Evolutionary conservation across 2,797 vertebrate species (phyloP).

Genomic region (Rhinichthys osculus): DNA sequence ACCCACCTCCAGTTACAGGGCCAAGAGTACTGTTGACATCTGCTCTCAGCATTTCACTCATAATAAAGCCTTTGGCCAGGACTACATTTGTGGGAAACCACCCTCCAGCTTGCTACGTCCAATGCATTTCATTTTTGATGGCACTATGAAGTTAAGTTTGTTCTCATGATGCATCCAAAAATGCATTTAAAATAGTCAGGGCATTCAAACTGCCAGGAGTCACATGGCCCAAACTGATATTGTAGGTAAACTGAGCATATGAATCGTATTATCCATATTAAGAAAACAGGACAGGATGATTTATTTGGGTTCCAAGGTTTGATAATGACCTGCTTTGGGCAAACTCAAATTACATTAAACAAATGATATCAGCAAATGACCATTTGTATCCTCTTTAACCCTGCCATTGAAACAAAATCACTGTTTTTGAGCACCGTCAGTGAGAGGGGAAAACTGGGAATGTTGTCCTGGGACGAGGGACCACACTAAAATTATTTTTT

Average conservation of each 20-base stretch:
- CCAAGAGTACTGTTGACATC: conserved; percentile 64
- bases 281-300: background rate
- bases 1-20: conserved; percentile 55
- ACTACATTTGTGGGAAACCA: conserved; percentile 55
- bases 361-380: conserved; percentile 41
- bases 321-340: conserved; percentile 24
- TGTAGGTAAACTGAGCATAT: conserved; percentile 35
- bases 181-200: conserved; percentile 45
- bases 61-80: conserved; percentile 57
- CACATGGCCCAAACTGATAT: conserved; percentile 26
- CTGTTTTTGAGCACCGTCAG: background rate
- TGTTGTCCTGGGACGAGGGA: background rate
- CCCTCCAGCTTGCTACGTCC: conserved; percentile 45
- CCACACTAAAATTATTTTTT: background rate
- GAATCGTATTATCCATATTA: conserved; percentile 47
- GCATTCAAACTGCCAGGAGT: conserved; percentile 26
- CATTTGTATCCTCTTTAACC: conserved; percentile 39
- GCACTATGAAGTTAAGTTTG: conserved; percentile 36
- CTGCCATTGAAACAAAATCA: conserved; percentile 1
- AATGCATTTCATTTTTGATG: conserved; percentile 29
- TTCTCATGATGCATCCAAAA: conserved; percentile 55
- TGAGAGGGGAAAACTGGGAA: background rate
- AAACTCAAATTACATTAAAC: conserved; percentile 50
- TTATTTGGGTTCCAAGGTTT: conserved; percentile 30
- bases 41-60: conserved; percentile 63